These are phyloP conservation scores for Ambastaia sidthimunki DNA, from an alignment of 2,797 vertebrate genomes.

Conservation along the genomic window DNA sequence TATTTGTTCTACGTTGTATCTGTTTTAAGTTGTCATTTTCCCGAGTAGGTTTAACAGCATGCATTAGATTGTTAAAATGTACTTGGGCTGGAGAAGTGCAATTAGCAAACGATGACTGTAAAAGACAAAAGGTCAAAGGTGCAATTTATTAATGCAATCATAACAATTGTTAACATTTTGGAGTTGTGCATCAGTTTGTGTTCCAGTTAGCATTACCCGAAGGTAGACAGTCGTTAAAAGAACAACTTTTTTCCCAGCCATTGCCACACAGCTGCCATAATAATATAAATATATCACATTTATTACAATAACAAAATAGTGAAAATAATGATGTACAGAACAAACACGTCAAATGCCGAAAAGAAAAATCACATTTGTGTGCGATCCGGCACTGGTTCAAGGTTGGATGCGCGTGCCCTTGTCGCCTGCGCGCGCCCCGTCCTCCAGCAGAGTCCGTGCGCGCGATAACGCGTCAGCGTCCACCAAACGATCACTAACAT, in stretches of 20 bases:
- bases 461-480: constrained; percentile 45
- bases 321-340: no score
- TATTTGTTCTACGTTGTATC: no score
- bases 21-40: background rate
- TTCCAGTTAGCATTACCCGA: no score
- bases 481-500: constrained; percentile 41
- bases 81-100: background rate
- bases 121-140: no score
- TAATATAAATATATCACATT: no score
- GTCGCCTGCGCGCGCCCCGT: constrained; percentile 45
- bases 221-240: no score
- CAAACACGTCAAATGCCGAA: background rate
- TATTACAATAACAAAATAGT: no score
- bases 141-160: no score
- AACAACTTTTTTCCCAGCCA: no score
- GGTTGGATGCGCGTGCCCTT: constrained; percentile 52
- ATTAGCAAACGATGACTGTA: constrained; percentile 2
- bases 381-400: constrained; percentile 37
- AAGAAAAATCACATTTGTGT: constrained; percentile 5
- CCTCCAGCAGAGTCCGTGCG: constrained; percentile 46
- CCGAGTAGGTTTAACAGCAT: background rate
- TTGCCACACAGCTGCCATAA: no score
- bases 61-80: background rate
- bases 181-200: no score
- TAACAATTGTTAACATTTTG: no score